A percentile compares a stretch with the other conserved stretches of the same genome.
Conservation (phyloP, 2,113 vertebrate species). For the Mustela nigripes region DNA sequence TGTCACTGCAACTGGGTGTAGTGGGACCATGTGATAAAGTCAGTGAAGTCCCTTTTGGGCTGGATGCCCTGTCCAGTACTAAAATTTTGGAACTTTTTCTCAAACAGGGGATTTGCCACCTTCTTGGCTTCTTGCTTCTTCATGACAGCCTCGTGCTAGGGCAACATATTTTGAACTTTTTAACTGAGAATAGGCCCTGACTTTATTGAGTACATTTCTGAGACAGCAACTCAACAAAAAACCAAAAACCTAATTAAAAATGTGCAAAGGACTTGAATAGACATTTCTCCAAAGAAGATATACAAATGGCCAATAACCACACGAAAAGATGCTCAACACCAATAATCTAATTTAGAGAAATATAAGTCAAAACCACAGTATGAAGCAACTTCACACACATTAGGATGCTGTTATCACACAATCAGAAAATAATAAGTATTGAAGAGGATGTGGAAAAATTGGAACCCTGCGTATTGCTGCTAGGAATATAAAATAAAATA, state of each 20-base stretch:
- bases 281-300: not conserved
- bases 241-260: not conserved
- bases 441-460: not conserved
- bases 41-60: not conserved
- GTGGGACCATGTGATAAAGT: no score
- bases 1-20: not conserved
- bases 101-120: not conserved
- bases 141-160: not conserved
- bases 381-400: not conserved
- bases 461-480: not conserved
- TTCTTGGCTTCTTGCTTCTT: not conserved
- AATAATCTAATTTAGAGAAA: not conserved
- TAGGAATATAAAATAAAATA: not conserved
- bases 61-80: not conserved
- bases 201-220: not conserved
- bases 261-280: not conserved
- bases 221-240: not conserved
- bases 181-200: not conserved
- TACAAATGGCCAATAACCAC: not conserved
- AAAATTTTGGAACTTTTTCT: not conserved
- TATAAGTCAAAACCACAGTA: not conserved
- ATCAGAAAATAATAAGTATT: not conserved
- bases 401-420: not conserved
- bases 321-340: not conserved
- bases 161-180: not conserved